phyloP scores from a whole-genome alignment of 2,113 vertebrate genomes.

The Apteryx mantelli region DNA sequence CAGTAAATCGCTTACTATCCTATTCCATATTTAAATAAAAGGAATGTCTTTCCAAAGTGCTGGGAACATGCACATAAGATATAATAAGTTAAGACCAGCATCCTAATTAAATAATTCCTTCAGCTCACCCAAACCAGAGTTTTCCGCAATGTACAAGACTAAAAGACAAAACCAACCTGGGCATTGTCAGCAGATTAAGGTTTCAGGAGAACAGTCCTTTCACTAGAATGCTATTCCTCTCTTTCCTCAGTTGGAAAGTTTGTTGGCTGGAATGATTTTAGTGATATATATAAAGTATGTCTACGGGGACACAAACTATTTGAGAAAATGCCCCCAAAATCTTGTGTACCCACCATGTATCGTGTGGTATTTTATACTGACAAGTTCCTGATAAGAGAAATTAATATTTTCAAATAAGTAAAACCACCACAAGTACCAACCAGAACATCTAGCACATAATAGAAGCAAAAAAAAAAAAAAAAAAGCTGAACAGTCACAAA shows the following conservation, averaged over 20 bases:
- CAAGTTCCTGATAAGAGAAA: background rate
- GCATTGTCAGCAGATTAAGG: background rate
- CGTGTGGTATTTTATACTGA: rapidly evolving
- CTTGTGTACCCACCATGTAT: background rate
- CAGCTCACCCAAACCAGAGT: background rate
- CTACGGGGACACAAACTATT: background rate
- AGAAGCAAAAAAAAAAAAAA: too few species aligned
- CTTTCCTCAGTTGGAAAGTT: background rate
- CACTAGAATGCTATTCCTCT: background rate
- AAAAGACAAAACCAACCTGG: background rate
- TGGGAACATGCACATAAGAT: background rate
- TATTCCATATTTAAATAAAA: background rate
- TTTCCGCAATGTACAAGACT: background rate
- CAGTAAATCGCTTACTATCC: background rate
- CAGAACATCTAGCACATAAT: background rate
- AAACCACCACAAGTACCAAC: background rate
- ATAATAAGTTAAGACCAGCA: background rate
- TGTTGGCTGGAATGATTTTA: background rate
- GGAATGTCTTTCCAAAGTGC: background rate
- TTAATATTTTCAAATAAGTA: background rate
- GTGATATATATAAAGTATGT: rapidly evolving
- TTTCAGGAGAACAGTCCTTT: background rate
- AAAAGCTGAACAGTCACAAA: background rate
- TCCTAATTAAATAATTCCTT: background rate
- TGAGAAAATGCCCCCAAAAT: background rate